These are phyloP conservation scores for Todiramphus chloris DNA, from an alignment of 2,113 vertebrate species.

Conservation along the genomic window DNA sequence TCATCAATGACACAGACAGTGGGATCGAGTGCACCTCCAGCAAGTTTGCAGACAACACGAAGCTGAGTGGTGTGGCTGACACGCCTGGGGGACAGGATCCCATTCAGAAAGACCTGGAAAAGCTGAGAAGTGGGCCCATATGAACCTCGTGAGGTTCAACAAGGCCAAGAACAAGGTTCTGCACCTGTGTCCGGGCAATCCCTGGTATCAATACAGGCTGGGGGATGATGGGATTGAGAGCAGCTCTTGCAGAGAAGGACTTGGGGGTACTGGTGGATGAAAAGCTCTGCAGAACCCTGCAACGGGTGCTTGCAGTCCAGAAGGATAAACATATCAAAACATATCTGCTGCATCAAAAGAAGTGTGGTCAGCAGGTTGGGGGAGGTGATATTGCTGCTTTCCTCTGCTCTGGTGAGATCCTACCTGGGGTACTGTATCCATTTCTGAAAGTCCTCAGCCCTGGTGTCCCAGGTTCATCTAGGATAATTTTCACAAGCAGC, in stretches of 20 bases:
- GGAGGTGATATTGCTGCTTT: not conserved
- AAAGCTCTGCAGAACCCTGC: not conserved
- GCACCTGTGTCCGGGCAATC: not conserved
- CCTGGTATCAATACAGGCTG: not conserved
- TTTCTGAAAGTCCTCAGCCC: not conserved
- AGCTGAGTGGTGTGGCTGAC: not conserved
- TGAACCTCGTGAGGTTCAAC: not conserved
- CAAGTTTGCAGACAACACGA: not conserved
- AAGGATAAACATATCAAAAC: not conserved
- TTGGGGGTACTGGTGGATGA: not conserved
- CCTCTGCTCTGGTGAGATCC: not conserved
- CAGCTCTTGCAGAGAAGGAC: not conserved
- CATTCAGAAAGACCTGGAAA: not conserved
- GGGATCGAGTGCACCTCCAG: not conserved
- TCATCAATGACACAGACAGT: not conserved
- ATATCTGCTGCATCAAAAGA: not conserved
- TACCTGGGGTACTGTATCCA: not conserved
- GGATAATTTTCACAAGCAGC: too few relatives aligned
- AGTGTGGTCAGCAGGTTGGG: rapidly evolving
- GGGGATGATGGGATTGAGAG: not conserved
- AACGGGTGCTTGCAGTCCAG: not conserved
- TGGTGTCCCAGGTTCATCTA: too few relatives aligned
- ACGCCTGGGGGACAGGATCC: not conserved
- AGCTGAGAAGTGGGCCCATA: not conserved
- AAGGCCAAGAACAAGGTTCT: not conserved